Evolutionary conservation across 2,797 vertebrate species (phyloP).

Genomic region (Distichodus sexfasciatus): DNA sequence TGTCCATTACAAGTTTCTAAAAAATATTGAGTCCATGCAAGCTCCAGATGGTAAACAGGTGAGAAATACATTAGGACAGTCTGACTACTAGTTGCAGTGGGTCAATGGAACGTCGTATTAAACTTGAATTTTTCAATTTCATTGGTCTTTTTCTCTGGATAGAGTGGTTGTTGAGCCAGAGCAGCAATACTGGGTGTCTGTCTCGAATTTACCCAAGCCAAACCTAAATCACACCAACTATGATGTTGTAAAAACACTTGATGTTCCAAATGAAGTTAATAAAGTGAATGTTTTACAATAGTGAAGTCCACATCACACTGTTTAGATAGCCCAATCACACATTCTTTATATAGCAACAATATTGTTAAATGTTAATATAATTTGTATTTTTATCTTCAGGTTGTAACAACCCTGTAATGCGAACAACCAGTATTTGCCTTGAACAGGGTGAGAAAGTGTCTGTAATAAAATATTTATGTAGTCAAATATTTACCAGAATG

Average conservation of each 20-base stretch:
- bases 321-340: not conserved
- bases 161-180: slow-evolving; percentile 66
- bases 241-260: slow-evolving; percentile 41
- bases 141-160: slow-evolving; percentile 72
- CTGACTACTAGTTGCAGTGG: not conserved
- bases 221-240: slow-evolving; percentile 56
- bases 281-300: not conserved
- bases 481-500: not conserved
- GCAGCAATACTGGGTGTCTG: slow-evolving; percentile 60
- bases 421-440: slow-evolving; percentile 59
- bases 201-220: slow-evolving; percentile 73
- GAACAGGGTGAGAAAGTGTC: slow-evolving; percentile 62
- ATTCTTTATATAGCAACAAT: not conserved
- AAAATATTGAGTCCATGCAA: slow-evolving; percentile 49
- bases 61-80: slow-evolving; percentile 4
- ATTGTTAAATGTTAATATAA: not conserved
- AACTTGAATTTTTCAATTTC: slow-evolving; percentile 16
- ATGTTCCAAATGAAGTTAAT: slow-evolving; percentile 60
- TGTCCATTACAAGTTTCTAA: slow-evolving; percentile 61
- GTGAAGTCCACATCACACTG: not conserved
- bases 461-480: not conserved
- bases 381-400: slow-evolving; percentile 50
- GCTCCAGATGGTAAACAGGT: slow-evolving; percentile 54
- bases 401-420: slow-evolving; percentile 59
- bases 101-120: not conserved